These are phyloP conservation scores for Vultur gryphus DNA, from an alignment of 2,797 vertebrate species.

Conservation along the genomic window DNA sequence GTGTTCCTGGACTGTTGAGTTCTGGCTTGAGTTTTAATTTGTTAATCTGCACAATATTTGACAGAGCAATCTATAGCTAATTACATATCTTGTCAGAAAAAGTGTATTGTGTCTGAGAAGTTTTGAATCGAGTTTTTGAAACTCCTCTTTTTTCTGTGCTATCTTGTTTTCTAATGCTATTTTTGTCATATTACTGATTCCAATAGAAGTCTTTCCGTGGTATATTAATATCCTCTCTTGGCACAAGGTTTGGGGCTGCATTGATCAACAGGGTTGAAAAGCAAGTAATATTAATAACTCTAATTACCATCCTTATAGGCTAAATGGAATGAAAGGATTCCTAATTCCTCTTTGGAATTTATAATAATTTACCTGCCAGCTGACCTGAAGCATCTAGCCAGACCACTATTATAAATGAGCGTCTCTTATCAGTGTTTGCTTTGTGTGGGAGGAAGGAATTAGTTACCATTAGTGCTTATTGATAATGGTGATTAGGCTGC, in stretches of 20 bases:
- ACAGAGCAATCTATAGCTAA: background rate
- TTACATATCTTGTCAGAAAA: background rate
- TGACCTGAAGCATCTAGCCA: slow-evolving; percentile 9
- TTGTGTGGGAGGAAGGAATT: background rate
- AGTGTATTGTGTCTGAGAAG: background rate
- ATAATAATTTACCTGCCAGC: slow-evolving; percentile 39
- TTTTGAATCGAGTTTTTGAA: background rate
- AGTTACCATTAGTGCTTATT: slow-evolving; percentile 23
- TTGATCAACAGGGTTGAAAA: background rate
- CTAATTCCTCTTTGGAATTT: slow-evolving; percentile 36
- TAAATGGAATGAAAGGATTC: slow-evolving; percentile 25
- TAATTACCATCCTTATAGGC: slow-evolving; percentile 4
- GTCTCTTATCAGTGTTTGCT: background rate
- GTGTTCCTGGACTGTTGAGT: background rate
- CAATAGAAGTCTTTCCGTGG: background rate
- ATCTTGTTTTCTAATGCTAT: background rate
- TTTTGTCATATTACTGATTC: background rate
- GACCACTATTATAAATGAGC: background rate
- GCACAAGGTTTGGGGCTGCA: background rate
- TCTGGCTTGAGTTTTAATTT: background rate
- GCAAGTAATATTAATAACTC: slow-evolving; percentile 40
- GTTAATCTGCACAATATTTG: background rate
- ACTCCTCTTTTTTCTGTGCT: background rate
- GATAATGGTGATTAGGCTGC: slow-evolving; percentile 15
- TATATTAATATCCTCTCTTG: background rate